Evolutionary conservation across 2,797 vertebrate genomes (phyloP).

Genomic region (Rallus crepitans): DNA sequence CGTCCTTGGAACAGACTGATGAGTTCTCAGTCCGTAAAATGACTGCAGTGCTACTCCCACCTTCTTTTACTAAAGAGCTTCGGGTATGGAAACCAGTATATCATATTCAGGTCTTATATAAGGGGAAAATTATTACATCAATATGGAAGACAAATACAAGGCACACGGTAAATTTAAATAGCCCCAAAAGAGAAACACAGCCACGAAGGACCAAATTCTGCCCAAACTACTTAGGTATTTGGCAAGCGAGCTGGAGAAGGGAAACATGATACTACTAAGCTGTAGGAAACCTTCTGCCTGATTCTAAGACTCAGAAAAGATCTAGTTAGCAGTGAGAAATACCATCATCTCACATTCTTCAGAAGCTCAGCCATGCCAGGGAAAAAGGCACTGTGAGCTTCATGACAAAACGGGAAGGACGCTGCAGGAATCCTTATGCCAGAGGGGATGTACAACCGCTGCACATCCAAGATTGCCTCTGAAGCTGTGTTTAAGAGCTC

Average conservation of each 20-base stretch:
- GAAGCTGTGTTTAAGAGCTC: not conserved
- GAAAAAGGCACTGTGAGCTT: not conserved
- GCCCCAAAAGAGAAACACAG: not conserved
- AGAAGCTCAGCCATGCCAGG: not conserved
- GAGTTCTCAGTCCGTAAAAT: not conserved
- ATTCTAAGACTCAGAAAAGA: not conserved
- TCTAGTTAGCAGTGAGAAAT: not conserved
- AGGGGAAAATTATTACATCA: not conserved
- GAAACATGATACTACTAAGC: constrained; percentile 4
- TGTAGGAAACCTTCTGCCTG: not conserved
- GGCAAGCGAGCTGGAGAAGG: not conserved
- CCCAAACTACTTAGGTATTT: constrained; percentile 20
- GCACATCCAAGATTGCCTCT: not conserved
- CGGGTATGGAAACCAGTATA: not conserved
- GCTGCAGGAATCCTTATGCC: not conserved
- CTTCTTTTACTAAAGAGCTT: not conserved
- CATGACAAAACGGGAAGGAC: accelerated
- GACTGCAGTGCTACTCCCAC: not conserved
- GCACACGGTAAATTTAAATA: not conserved
- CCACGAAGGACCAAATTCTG: not conserved
- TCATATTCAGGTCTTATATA: not conserved
- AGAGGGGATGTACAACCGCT: not conserved
- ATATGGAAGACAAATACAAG: not conserved
- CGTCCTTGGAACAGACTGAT: not conserved
- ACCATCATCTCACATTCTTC: not conserved